Evolutionary conservation across 2,113 vertebrate genomes (phyloP), one percentile per base, ranked within the genome.

Genomic region (Dicentrarchus labrax): DNA sequence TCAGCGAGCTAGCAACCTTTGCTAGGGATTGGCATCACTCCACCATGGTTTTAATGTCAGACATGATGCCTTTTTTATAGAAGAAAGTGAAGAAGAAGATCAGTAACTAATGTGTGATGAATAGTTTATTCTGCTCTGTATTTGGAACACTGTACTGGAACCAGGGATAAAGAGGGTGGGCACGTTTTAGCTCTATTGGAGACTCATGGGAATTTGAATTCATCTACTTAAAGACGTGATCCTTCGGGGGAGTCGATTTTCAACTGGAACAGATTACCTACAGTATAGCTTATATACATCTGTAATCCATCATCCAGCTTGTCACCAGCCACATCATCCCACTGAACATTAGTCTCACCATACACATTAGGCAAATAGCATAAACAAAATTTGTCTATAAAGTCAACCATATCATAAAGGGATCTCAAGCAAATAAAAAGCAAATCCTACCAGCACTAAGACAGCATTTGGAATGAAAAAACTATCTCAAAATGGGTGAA

Each of bases 311-410:
- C 50, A 83, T 82, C 66, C 56, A 76, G 57, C 45, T 76, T 78
- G 57, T 54, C 77, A 86, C 8, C 53, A 66, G 45, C 22, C 24
- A 84, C 57, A 86, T 79, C 67, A 77, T 84, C 80, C 83, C 59
- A 84, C 72, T 83, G 47, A 86, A 81, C 76, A 85, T 87, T 74
- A 89, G 67, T 84, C 74, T 84, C 71, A 71, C 66, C 17, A 76
- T 76, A 84, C 90, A 85, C 17, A 80, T 81, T 78, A 79, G 22
- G 53, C 73, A 86, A 90, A 84, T 60, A 36, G 64, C 64, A 82
- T 77, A 57, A 86, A 84, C 74, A 70, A 45, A 30, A 64, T 85
- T 82, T 71, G 69, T 67, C 62, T 64, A n/a, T 51, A 72, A 88
- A 76, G n/a, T 73, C 67, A 73, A 51, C 21, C 50, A 62, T 76